A percentile compares a stretch with the other conserved stretches of the same genome.
phyloP scores from a whole-genome alignment of 2,113 vertebrate species.

The Xyrauchen texanus region DNA sequence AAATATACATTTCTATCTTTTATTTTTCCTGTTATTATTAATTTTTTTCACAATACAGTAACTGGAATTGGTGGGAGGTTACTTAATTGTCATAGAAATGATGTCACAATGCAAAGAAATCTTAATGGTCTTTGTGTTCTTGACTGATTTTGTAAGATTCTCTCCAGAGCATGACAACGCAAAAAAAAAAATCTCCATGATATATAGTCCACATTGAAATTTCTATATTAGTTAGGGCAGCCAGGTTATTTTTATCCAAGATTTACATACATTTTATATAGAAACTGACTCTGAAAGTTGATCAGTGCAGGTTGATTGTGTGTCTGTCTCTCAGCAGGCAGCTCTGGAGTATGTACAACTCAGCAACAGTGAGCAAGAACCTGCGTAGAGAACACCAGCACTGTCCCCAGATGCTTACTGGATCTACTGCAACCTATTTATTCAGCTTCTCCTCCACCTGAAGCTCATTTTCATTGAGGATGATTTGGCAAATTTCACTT shows the following conservation, averaged over 20 bases:
- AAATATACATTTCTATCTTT: too few relatives aligned
- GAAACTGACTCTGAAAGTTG: not conserved
- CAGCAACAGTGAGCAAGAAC: constrained; percentile 58
- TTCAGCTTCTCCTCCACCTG: constrained; percentile 29
- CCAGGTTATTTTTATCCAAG: not conserved
- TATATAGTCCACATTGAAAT: not conserved
- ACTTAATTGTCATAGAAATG: too few relatives aligned
- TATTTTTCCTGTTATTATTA: too few relatives aligned
- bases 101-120: too few relatives aligned
- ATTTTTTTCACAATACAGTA: too few relatives aligned
- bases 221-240: not conserved
- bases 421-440: constrained; percentile 23
- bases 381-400: constrained; percentile 9
- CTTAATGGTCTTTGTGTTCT: not conserved
- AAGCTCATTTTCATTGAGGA: not conserved
- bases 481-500: not conserved
- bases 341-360: constrained; percentile 70
- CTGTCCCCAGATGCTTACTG: not conserved
- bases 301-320: not conserved
- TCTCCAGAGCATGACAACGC: not conserved
- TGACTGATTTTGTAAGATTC: not conserved
- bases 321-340: constrained; percentile 54
- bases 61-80: too few relatives aligned
- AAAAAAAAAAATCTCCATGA: not conserved
- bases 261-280: not conserved